Conservation (phyloP, 2,888 invertebrate genomes). For the Sepioteuthis lessoniana region DNA sequence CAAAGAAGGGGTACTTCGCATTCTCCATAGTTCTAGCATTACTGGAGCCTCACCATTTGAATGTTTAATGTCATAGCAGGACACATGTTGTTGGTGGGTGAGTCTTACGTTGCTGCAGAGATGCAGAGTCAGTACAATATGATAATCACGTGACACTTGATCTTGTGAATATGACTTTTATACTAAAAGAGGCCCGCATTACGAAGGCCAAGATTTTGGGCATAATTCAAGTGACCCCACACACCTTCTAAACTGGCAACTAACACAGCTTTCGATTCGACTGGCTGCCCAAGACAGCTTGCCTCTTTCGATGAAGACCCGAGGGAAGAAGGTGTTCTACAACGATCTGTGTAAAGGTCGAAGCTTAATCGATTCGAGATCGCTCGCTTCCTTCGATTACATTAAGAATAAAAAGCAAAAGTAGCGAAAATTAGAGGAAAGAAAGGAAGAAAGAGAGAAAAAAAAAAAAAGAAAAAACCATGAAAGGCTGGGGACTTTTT, state of each 20-base stretch:
- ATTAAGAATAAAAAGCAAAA: not conserved
- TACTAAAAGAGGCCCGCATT: not conserved
- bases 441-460: too few relatives aligned
- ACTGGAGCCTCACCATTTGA: too few relatives aligned
- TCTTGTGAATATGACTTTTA: too few relatives aligned
- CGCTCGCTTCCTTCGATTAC: not conserved
- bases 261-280: not conserved
- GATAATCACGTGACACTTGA: too few relatives aligned
- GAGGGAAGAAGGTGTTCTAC: not conserved
- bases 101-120: too few relatives aligned
- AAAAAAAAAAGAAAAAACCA: too few relatives aligned
- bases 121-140: too few relatives aligned
- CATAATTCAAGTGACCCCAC: not conserved
- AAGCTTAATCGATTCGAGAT: not conserved
- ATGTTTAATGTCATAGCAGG: too few relatives aligned
- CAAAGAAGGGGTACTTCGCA: too few relatives aligned
- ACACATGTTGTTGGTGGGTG: too few relatives aligned
- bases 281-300: conserved; percentile 2
- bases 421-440: too few relatives aligned
- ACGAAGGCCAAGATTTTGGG: not conserved
- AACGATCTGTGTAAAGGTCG: not conserved
- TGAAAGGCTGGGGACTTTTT: not conserved
- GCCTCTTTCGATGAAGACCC: not conserved
- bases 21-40: too few relatives aligned
- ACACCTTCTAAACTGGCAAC: not conserved